phyloP scores from a whole-genome alignment of 2,113 vertebrate genomes.

The Lonchura striata region DNA sequence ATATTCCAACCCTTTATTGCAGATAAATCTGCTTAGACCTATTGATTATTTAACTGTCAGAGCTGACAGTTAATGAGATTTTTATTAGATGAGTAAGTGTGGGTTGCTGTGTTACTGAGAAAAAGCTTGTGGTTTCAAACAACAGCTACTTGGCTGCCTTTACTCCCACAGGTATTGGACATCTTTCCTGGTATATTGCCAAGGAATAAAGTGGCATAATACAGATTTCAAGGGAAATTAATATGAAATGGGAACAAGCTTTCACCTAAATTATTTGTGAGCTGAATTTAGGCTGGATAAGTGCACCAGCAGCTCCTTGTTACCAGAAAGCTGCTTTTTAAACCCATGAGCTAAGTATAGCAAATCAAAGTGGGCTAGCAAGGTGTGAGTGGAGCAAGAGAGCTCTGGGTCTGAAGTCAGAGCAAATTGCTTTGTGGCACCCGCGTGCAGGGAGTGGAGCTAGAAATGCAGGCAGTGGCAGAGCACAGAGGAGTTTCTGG shows the following conservation, averaged over 20 bases:
- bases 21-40: background rate
- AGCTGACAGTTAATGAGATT: background rate
- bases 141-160: background rate
- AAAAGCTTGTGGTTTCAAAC: background rate
- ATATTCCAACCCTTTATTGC: background rate
- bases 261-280: background rate
- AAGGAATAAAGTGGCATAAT: background rate
- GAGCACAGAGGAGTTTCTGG: background rate
- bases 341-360: background rate
- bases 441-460: background rate
- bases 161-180: background rate
- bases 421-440: background rate
- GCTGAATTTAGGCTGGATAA: background rate
- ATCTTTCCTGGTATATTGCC: background rate
- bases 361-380: background rate
- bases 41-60: background rate
- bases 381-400: accelerated
- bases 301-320: background rate
- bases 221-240: background rate
- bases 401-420: background rate
- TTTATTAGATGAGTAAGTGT: background rate
- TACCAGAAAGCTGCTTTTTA: background rate
- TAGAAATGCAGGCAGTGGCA: background rate
- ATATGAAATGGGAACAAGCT: background rate
- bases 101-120: background rate